phyloP scores from a whole-genome alignment of 2,797 vertebrate genomes.

The Lophotriccus pileatus region DNA sequence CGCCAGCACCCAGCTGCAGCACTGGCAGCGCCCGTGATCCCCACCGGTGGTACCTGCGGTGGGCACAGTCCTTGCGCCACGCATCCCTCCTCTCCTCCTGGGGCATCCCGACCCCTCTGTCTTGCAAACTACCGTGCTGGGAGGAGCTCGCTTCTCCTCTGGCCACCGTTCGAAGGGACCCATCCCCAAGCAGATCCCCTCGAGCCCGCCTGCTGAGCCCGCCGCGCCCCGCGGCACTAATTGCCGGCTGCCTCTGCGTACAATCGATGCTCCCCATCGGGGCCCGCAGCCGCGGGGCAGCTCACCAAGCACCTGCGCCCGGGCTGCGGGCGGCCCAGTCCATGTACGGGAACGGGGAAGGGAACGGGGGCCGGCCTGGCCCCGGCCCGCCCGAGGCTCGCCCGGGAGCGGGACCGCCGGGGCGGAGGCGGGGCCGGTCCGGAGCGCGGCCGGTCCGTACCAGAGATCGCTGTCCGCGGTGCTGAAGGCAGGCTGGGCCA shows the following conservation, averaged over 20 bases:
- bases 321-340: background rate
- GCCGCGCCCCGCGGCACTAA: background rate
- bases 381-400: too few relatives aligned
- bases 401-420: background rate
- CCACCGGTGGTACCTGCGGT: background rate
- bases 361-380: background rate
- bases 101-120: background rate
- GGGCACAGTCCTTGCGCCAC: background rate
- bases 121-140: background rate
- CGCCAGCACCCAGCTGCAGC: background rate
- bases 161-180: background rate
- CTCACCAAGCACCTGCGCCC: background rate
- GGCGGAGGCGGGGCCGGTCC: background rate
- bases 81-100: background rate
- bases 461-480: background rate
- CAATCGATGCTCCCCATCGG: background rate
- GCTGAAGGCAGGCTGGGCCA: background rate
- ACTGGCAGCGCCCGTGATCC: background rate
- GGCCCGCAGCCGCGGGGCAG: background rate
- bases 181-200: accelerated
- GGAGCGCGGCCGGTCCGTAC: background rate
- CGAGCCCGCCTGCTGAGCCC: background rate
- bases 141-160: background rate
- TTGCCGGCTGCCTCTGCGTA: background rate
- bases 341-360: too few relatives aligned